Base-by-base conservation (phyloP, 2,113 vertebrate genomes). In the Muntiacus reevesi region DNA sequence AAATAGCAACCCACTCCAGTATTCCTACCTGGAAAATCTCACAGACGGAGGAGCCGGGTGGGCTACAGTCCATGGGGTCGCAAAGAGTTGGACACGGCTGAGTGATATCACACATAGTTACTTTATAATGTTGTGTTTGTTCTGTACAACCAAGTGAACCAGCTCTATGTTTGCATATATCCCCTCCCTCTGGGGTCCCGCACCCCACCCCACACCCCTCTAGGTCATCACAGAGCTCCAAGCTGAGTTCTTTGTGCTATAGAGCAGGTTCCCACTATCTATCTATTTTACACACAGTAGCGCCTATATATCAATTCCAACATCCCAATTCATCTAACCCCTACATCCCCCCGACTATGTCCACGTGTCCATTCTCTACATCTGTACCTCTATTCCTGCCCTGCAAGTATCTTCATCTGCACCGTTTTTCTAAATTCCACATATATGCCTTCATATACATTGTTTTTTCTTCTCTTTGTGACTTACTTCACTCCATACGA, bases 1-100 rank as follows among this genome's bases (percentile, higher is more conserved):
- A 71, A 71, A 21, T 21, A 19, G 17, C n/a, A 71, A 36, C 64
- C 17, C 64, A 36, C 64, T 36, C n/a, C n/a, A 71, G n/a, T 71
- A 71, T 71, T 36, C 64, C 21, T 36, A 2, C 64, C 64, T 71
- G n/a, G n/a, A 9, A 11, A 71, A 36, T 36, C 64, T n/a, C 17
- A 21, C 5, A 4, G 64, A 36, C 0, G 4, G 17, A 71, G 19
- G 64, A 71, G n/a, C n/a, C 0, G 0, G 64, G n/a, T 36, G n/a
- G 64, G 64, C 64, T 12, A 36, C 17, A 36, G 64, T 21, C 64
- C 9, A 36, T 36, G 17, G 64, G n/a, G 16, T 36, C 1, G 9
- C 67, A 71, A 11, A 36, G 10, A 12, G 67, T 6, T 71, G n/a
- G 67, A 71, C 67, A 12, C 0, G 2, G 6, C 67, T 71, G n/a